Conservation (phyloP, 1,140 invertebrate genomes). For the Penaeus indicus region DNA sequence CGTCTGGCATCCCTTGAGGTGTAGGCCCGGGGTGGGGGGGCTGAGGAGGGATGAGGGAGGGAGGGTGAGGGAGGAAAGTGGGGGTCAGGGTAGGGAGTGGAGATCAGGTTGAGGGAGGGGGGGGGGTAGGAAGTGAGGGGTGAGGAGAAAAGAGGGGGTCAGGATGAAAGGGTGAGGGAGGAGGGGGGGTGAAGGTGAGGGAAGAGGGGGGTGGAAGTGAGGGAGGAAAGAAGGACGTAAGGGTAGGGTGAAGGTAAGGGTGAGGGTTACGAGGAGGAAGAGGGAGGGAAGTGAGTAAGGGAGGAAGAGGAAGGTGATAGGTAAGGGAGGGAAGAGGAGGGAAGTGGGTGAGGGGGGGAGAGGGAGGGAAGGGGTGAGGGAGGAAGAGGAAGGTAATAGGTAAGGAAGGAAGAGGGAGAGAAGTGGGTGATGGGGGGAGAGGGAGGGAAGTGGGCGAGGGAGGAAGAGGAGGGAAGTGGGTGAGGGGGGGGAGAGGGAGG, state of each 20-base stretch:
- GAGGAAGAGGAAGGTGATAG: neutral
- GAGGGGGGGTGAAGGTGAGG: neutral
- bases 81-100: no score
- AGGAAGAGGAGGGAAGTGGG: neutral
- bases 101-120: neutral
- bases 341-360: neutral
- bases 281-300: neutral
- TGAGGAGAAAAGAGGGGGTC: neutral
- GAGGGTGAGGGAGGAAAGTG: no score
- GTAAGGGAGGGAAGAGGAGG: neutral
- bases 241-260: no score
- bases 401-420: constrained; percentile 5
- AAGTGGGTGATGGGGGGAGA: neutral
- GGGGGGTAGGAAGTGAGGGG: neutral
- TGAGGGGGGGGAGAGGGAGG: neutral
- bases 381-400: neutral
- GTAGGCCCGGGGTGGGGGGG: no score
- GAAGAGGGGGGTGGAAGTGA: neutral
- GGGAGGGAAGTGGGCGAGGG: neutral
- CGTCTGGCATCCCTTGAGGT: no score
- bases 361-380: neutral
- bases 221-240: no score
- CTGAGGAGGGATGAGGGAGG: neutral
- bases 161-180: neutral
- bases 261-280: no score